phyloP scores from a whole-genome alignment of 2,888 invertebrate genomes.

The Tetheella fluctuosa region DNA sequence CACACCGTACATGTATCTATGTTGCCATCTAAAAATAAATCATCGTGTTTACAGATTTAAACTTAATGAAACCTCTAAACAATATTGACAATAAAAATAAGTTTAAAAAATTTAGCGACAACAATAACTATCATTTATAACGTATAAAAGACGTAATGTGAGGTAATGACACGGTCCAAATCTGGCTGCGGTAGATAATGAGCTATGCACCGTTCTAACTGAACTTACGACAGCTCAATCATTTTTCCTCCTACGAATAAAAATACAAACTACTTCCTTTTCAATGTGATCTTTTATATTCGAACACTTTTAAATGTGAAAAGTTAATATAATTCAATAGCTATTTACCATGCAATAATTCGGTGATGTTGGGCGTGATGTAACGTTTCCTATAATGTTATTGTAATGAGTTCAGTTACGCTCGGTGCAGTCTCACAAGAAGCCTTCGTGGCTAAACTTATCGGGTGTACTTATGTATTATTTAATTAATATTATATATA shows the following conservation, averaged over 20 bases:
- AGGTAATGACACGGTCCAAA: conserved; percentile 77
- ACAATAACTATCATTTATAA: conserved; percentile 73
- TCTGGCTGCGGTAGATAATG: conserved; percentile 54
- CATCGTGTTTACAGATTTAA: conserved; percentile 62
- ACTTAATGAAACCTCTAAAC: conserved; percentile 71
- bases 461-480: conserved; percentile 54
- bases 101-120: conserved; percentile 74
- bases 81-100: conserved; percentile 70
- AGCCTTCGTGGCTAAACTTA: conserved; percentile 56
- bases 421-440: conserved; percentile 61
- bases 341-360: conserved; percentile 26
- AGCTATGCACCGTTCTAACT: conserved; percentile 63
- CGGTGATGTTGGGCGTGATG: conserved; percentile 54
- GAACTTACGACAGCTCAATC: conserved; percentile 37
- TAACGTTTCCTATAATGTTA: conserved; percentile 35
- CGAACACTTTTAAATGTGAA: not conserved
- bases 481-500: conserved; percentile 51
- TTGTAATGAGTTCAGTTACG: conserved; percentile 61
- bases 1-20: conserved; percentile 69
- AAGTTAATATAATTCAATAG: not conserved
- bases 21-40: conserved; percentile 72
- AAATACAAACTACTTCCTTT: conserved; percentile 11
- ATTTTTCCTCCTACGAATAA: conserved; percentile 17
- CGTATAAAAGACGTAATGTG: conserved; percentile 74
- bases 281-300: not conserved